Percentiles rank a stretch among this genome's conserved stretches.
Conservation (phyloP, 2,113 vertebrate genomes). For the Sporophila hypoxantha region DNA sequence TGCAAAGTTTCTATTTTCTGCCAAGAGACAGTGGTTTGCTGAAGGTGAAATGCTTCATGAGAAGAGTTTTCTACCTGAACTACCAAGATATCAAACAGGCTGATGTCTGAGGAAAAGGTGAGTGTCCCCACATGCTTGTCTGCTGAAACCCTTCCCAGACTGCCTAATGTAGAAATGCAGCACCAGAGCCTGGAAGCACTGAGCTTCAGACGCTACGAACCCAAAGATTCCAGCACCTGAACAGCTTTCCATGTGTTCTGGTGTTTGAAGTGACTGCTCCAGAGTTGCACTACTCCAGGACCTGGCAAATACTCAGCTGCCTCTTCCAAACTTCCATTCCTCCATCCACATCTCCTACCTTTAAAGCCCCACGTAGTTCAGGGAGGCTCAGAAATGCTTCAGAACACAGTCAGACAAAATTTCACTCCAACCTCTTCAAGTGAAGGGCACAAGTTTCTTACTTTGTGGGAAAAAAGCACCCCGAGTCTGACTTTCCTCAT, state of each 20-base stretch:
- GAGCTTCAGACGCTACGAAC: neutral
- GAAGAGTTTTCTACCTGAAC: neutral
- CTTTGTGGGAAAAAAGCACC: accelerated
- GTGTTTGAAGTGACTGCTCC: neutral
- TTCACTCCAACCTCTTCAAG: neutral
- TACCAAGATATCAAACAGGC: accelerated
- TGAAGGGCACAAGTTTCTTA: neutral
- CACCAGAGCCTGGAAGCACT: neutral
- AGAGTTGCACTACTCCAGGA: neutral
- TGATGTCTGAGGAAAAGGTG: neutral
- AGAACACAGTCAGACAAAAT: neutral
- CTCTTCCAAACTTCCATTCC: neutral
- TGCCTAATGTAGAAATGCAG: neutral
- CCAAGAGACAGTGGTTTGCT: neutral
- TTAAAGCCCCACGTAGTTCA: neutral
- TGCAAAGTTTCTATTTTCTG: neutral
- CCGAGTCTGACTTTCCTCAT: neutral
- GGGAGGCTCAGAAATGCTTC: neutral
- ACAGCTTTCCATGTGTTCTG: neutral
- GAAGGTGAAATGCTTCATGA: neutral
- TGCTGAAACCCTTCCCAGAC: neutral
- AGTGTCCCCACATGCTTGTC: neutral
- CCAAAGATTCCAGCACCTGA: neutral
- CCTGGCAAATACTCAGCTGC: neutral
- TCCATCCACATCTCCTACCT: neutral